Conservation (phyloP, 2,888 invertebrate genomes). For the Drosophila differens region DNA sequence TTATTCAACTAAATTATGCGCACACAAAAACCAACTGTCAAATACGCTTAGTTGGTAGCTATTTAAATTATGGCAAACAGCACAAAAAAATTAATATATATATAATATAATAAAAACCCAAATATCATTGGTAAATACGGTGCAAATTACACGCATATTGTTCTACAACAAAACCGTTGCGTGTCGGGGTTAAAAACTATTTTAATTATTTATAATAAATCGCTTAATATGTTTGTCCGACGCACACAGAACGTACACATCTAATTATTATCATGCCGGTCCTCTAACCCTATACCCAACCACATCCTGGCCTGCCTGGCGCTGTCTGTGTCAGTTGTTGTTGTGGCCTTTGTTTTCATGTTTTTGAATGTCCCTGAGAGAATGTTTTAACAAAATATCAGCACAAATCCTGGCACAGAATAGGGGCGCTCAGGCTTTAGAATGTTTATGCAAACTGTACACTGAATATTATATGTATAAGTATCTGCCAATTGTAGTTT, state of each 20-base stretch:
- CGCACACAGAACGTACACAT: slow-evolving; percentile 25
- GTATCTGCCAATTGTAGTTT: neutral
- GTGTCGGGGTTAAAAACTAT: slow-evolving; percentile 33
- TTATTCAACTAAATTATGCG: slow-evolving; percentile 42
- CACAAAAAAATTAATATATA: neutral
- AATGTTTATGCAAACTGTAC: neutral
- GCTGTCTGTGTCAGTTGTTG: neutral
- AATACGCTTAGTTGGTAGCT: slow-evolving; percentile 50
- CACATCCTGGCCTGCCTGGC: neutral
- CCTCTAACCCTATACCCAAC: neutral
- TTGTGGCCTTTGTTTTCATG: slow-evolving; percentile 15
- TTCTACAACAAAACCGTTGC: too few species aligned
- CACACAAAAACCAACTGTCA: slow-evolving; percentile 52
- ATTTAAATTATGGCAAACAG: slow-evolving; percentile 42
- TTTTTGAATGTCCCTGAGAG: slow-evolving; percentile 16
- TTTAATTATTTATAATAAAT: slow-evolving; percentile 67
- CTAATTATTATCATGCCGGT: slow-evolving; percentile 31
- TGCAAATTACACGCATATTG: slow-evolving; percentile 13
- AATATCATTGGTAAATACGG: slow-evolving; percentile 20
- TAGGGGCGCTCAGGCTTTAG: neutral
- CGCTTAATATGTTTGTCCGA: slow-evolving; percentile 56
- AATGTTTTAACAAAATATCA: slow-evolving; percentile 6
- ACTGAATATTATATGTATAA: neutral
- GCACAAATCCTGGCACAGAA: neutral
- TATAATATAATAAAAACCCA: slow-evolving; percentile 9